Evolutionary conservation across 2,113 vertebrate species (phyloP), one percentile per base, ranked within the genome.

Genomic region (Trogon melanurus): DNA sequence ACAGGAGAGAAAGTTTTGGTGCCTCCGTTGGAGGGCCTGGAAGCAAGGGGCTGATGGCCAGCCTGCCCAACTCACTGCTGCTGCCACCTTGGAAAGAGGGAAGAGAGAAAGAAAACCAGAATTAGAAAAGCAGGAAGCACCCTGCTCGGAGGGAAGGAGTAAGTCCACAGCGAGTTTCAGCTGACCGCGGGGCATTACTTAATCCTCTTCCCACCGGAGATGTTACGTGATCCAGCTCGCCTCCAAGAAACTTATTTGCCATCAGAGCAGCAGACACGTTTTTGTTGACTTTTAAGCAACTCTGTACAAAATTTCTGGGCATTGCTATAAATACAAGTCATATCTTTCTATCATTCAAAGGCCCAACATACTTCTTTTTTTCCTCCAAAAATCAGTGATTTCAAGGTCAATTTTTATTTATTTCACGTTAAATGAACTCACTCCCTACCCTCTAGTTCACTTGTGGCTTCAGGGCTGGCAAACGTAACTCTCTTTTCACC

Each of bases 221-320:
- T 25, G 88, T 16, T 41, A 41, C 47, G 16, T 9, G 10, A 45
- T 23, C 80, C 95, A 70, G 80, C 74, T 66, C 79, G 5, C 34
- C 91, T 71, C 47, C 56, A 5, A 79, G 95, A 62, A 89, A 13
- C 71, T 41, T 10, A 14, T 10, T 58, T 44, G 30, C 58, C 79
- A 38, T 88, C 93, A 17, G 92, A 93, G 88, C 65, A 54, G 89
- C 96, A 91, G 48, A 34, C 61, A 15, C 7, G 0, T 9, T 84
- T 78, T 32, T 64, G 84, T 16, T 72, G 25, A 23, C 67, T 60
- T n/a, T 85, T 57, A 91, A 92, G 94, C 97, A 95, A 30, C 82
- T 71, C 89, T 65, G 84, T 93, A 38, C 45, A 64, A 7, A 89
- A 88, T 65, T 17, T 17, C 23, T 14, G 66, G 38, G 22, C 32